Percentiles rank a stretch among this genome's conserved stretches.
These are phyloP conservation scores for Smutsia temminckii DNA, from an alignment of 2,797 vertebrate genomes.

Conservation along the genomic window DNA sequence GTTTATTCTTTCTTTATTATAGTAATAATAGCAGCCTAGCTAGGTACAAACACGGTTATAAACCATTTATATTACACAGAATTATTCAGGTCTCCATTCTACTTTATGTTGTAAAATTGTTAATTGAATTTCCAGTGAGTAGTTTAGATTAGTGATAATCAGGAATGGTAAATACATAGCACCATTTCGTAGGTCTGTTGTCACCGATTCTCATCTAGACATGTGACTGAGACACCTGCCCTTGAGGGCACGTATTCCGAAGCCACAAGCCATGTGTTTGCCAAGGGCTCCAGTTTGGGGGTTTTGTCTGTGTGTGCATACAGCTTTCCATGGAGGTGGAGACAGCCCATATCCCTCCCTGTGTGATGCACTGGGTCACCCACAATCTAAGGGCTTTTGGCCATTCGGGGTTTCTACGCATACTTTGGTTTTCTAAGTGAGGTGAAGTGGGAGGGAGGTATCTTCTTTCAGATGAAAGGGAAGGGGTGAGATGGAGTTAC, in stretches of 20 bases:
- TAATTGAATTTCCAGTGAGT: constrained; percentile 89
- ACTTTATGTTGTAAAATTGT: constrained; percentile 82
- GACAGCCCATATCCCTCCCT: not conserved
- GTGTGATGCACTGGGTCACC: not conserved
- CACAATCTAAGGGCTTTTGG: constrained; percentile 12
- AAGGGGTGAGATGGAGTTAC: constrained; percentile 68
- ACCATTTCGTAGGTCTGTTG: constrained; percentile 91
- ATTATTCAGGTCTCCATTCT: constrained; percentile 84
- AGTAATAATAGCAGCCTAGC: constrained; percentile 81
- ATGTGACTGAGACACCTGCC: constrained; percentile 67
- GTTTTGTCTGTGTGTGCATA: not conserved
- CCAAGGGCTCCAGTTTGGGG: constrained; percentile 15
- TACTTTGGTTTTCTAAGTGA: constrained; percentile 63
- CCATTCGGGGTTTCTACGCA: constrained; percentile 13
- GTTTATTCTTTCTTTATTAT: constrained; percentile 79
- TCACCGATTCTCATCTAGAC: constrained; percentile 62
- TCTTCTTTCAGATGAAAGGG: constrained; percentile 62
- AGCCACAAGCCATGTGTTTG: constrained; percentile 49
- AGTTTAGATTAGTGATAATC: constrained; percentile 89
- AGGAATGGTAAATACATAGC: constrained; percentile 99
- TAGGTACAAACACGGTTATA: constrained; percentile 86
- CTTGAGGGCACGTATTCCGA: constrained; percentile 77
- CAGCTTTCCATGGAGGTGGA: not conserved
- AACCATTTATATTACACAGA: constrained; percentile 85
- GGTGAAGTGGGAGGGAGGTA: constrained; percentile 66